Percentiles rank a stretch among this genome's conserved stretches.
phyloP scores from a whole-genome alignment of 1,140 invertebrate species.

The Kradibia gibbosae region DNA sequence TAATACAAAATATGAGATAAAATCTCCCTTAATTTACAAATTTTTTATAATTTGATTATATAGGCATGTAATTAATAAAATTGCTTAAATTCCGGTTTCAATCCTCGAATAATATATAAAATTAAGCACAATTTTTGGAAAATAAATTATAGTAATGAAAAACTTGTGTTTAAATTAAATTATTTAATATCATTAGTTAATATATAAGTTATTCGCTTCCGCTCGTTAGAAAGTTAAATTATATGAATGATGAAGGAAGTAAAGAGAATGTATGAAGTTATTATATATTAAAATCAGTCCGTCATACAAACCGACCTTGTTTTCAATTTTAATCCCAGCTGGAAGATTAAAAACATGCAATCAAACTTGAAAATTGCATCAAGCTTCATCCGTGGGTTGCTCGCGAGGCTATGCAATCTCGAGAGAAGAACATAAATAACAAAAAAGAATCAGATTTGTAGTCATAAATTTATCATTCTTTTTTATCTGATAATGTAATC shows the following conservation, averaged over 20 bases:
- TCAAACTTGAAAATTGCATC: constrained; percentile 55
- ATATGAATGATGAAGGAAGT: background rate
- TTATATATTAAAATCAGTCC: background rate
- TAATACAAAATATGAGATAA: no score
- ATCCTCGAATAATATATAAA: no score
- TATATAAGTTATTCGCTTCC: background rate
- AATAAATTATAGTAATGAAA: background rate
- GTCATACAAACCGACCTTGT: background rate
- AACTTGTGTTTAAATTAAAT: background rate
- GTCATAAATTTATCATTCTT: constrained; percentile 16
- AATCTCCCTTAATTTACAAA: no score
- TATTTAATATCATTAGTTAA: no score
- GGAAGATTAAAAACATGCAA: constrained; percentile 44
- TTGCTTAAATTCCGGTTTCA: no score
- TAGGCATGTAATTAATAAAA: no score
- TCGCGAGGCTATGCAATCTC: background rate
- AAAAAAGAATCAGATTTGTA: constrained; percentile 14
- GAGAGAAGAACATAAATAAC: background rate
- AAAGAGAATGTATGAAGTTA: background rate
- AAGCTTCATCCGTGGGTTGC: constrained; percentile 46
- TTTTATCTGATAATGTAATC: constrained; percentile 10
- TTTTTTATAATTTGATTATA: no score
- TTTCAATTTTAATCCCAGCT: constrained; percentile 1
- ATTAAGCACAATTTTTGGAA: no score
- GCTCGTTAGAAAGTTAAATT: constrained; percentile 9